phyloP scores from a whole-genome alignment of 2,888 invertebrate species.

The Tenthredo mesomela region DNA sequence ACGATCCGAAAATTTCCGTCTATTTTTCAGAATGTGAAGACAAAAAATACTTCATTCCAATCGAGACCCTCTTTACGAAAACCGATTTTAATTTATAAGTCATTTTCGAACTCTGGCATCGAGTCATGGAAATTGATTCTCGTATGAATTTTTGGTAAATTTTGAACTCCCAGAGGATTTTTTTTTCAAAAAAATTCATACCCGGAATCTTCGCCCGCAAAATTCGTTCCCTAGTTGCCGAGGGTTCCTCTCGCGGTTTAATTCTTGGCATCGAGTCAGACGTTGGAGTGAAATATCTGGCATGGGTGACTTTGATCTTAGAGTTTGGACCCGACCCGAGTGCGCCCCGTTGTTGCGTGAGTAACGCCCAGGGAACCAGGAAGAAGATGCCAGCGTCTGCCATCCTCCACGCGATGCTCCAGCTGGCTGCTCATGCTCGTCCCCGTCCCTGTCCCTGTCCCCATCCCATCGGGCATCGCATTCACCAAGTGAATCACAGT shows the following conservation, averaged over 20 bases:
- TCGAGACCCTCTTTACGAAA: no score
- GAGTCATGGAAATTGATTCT: no score
- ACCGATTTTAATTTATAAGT: no score
- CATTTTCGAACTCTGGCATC: no score
- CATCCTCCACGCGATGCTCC: constrained; percentile 50
- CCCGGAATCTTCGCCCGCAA: constrained; percentile 32
- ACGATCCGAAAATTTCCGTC: no score
- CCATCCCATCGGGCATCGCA: background rate
- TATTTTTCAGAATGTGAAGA: no score
- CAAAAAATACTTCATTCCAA: no score
- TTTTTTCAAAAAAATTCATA: background rate
- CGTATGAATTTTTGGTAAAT: no score
- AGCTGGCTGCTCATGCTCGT: constrained; percentile 28
- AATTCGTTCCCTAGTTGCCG: background rate
- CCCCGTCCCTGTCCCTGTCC: constrained; percentile 7
- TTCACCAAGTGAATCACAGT: constrained; percentile 47
- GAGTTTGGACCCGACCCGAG: constrained; percentile 35
- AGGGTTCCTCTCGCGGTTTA: constrained; percentile 63
- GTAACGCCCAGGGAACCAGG: constrained; percentile 61
- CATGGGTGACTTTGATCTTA: constrained; percentile 68
- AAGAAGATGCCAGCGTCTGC: constrained; percentile 58
- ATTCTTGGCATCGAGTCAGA: constrained; percentile 67
- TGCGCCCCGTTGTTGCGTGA: constrained; percentile 38
- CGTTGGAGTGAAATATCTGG: constrained; percentile 68
- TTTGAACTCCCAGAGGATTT: no score